Conservation (phyloP, 2,113 vertebrate species). For the Mus pahari region DNA sequence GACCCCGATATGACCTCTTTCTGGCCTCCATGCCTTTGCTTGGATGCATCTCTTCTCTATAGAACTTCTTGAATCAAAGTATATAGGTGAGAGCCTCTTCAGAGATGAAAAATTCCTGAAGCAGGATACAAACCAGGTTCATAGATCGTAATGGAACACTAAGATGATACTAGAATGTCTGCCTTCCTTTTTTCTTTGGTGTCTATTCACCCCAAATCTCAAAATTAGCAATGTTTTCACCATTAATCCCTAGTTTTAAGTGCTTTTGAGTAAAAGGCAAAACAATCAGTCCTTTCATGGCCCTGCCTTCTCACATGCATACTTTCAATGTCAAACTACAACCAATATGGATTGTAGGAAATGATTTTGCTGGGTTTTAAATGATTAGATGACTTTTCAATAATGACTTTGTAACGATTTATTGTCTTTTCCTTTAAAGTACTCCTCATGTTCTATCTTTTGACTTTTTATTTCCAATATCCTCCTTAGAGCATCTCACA, state of each 20-base stretch:
- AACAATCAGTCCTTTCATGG: neutral
- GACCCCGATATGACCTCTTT: neutral
- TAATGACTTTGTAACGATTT: constrained; percentile 63
- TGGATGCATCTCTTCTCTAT: too few species aligned
- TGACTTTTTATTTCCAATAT: neutral
- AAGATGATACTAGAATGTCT: neutral
- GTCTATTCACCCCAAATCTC: neutral
- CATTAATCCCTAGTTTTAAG: constrained; percentile 39
- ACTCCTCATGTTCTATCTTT: constrained; percentile 22
- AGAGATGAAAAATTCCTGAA: constrained; percentile 7
- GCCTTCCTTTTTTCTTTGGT: neutral
- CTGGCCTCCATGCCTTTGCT: neutral
- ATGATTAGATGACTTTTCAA: constrained; percentile 64
- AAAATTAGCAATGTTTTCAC: neutral
- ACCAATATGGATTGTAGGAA: constrained; percentile 58
- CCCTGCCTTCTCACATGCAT: neutral
- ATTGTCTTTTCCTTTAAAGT: constrained; percentile 57
- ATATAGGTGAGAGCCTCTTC: neutral
- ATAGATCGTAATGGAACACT: neutral
- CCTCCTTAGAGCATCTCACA: neutral
- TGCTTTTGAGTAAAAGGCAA: constrained; percentile 48
- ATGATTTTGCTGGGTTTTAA: constrained; percentile 67
- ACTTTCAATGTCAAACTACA: constrained; percentile 55
- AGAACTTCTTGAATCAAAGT: constrained; percentile 9
- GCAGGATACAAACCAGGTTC: constrained; percentile 2